Percentiles rank a stretch among this genome's conserved stretches.
Evolutionary conservation across 2,113 vertebrate species (phyloP).

Genomic region (Corythoichthys intestinalis): DNA sequence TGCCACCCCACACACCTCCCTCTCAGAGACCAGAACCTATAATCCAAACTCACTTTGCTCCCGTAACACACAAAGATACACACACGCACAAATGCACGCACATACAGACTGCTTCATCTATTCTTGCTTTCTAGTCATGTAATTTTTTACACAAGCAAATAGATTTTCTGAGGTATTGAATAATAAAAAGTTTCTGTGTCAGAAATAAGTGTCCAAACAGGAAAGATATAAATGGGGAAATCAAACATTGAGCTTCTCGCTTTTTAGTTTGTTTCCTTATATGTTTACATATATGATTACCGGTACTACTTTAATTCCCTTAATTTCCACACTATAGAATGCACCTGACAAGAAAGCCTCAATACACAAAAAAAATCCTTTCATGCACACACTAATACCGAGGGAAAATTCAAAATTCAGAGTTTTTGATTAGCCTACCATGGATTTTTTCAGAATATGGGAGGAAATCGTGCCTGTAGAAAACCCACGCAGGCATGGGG

Average conservation of each 20-base stretch:
- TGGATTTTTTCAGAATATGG: no score
- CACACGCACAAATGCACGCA: constrained; percentile 51
- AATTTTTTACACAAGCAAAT: constrained; percentile 31
- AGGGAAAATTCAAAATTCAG: no score
- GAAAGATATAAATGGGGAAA: neutral
- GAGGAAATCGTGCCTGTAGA: no score
- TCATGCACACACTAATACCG: no score
- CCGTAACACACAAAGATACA: constrained; percentile 88
- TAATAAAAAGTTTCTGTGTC: constrained; percentile 10
- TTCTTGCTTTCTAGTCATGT: constrained; percentile 40
- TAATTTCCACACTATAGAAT: neutral
- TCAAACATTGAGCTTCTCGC: neutral
- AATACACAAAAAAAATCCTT: no score
- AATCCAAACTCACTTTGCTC: constrained; percentile 98
- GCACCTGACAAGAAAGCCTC: neutral
- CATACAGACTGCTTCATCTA: constrained; percentile 58
- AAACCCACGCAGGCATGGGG: no score
- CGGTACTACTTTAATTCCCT: neutral
- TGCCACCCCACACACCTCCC: constrained; percentile 78
- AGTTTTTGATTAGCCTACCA: no score
- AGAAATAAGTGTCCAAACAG: constrained; percentile 14
- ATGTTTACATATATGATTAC: neutral
- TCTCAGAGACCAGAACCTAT: constrained; percentile 86
- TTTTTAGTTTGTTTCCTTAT: neutral
- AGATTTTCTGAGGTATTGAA: constrained; percentile 17